Evolutionary conservation across 2,113 vertebrate genomes (phyloP).

Genomic region (Burhinus oedicnemus): DNA sequence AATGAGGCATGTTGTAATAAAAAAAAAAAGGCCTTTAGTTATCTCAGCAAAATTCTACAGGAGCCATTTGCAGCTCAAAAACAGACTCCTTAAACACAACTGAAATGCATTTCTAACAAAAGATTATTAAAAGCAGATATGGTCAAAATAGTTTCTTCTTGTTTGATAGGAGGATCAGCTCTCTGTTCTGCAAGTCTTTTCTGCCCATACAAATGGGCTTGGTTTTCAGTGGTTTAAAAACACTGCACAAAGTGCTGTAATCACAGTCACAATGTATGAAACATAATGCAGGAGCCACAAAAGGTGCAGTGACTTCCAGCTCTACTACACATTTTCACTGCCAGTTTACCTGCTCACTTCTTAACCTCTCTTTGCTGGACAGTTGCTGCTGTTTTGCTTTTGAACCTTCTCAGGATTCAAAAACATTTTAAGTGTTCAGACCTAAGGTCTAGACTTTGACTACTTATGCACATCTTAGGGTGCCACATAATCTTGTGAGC

Average conservation of each 20-base stretch:
- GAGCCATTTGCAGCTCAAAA: not conserved
- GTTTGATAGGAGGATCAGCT: not conserved
- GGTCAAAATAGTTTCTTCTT: not conserved
- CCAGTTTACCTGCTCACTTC: not conserved
- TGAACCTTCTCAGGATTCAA: not conserved
- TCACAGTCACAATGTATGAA: not conserved
- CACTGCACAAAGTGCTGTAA: not conserved
- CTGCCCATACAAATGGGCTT: not conserved
- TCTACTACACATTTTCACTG: not conserved
- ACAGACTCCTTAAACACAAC: not conserved
- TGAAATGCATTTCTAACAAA: conserved; percentile 40
- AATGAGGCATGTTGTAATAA: not conserved
- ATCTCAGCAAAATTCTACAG: not conserved
- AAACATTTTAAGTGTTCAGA: not conserved
- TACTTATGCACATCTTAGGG: not conserved
- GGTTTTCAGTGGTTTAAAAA: not conserved
- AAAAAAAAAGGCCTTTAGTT: not conserved
- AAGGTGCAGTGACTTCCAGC: not conserved
- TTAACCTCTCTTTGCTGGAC: not conserved
- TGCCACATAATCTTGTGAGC: not conserved
- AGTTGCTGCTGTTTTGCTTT: not conserved
- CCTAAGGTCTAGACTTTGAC: not conserved
- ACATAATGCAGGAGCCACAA: not conserved
- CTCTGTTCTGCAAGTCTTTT: not conserved
- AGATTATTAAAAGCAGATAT: conserved; percentile 20